Percentiles rank a stretch among this genome's conserved stretches.
phyloP scores from a whole-genome alignment of 2,797 vertebrate species.

The Chrosomus eos region DNA sequence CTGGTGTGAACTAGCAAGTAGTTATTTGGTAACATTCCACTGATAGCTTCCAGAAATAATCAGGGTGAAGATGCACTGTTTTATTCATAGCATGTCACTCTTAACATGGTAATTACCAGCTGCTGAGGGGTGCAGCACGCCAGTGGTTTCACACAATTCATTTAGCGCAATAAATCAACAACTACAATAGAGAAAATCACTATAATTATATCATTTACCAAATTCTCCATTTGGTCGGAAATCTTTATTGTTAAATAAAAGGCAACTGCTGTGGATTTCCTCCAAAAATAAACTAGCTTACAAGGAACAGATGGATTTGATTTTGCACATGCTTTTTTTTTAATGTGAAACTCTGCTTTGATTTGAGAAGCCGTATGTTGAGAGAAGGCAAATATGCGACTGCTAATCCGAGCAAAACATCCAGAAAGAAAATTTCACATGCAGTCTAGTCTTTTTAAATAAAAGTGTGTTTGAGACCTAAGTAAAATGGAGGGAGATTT shows the following conservation, averaged over 20 bases:
- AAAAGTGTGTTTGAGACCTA: slow-evolving; percentile 81
- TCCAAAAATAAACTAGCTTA: not conserved
- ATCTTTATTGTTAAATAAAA: slow-evolving; percentile 27
- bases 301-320: slow-evolving; percentile 12
- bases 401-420: slow-evolving; percentile 56
- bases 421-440: slow-evolving; percentile 71
- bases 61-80: slow-evolving; percentile 77
- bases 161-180: slow-evolving; percentile 65
- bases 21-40: slow-evolving; percentile 83
- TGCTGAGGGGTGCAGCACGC: slow-evolving; percentile 69
- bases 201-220: slow-evolving; percentile 56
- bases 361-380: slow-evolving; percentile 81
- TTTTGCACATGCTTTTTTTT: not conserved
- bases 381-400: slow-evolving; percentile 89
- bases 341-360: slow-evolving; percentile 71
- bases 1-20: slow-evolving; percentile 76
- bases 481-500: slow-evolving; percentile 67
- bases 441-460: slow-evolving; percentile 78
- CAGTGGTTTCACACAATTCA: slow-evolving; percentile 69
- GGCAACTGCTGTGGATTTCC: slow-evolving; percentile 18
- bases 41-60: slow-evolving; percentile 80
- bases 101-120: slow-evolving; percentile 80
- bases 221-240: slow-evolving; percentile 32
- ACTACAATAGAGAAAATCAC: slow-evolving; percentile 49
- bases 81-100: slow-evolving; percentile 80